Percentiles rank a stretch among this genome's conserved stretches.
These are phyloP conservation scores for Gymnocheta viridis DNA, from an alignment of 2,888 invertebrate species.

Conservation along the genomic window DNA sequence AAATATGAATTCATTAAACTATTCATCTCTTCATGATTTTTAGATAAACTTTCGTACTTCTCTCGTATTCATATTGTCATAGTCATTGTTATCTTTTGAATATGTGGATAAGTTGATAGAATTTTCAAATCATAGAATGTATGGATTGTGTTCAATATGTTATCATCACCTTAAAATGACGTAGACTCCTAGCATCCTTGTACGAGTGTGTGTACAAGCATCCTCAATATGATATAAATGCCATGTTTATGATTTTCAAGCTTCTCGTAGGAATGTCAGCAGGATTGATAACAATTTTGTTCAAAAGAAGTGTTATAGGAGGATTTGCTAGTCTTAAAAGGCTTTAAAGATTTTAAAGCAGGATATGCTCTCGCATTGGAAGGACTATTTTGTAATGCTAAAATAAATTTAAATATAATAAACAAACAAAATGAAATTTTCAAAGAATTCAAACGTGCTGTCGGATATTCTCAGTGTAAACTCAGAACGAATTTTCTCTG, in stretches of 20 bases:
- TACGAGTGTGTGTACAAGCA: not conserved
- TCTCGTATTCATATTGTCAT: not conserved
- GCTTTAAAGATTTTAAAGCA: not conserved
- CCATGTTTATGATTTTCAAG: not conserved
- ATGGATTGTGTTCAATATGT: not conserved
- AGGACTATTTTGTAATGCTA: no score
- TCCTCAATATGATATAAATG: not conserved
- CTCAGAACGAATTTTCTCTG: no score
- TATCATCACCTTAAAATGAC: not conserved
- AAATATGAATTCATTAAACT: no score
- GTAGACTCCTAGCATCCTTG: not conserved
- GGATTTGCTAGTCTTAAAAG: not conserved
- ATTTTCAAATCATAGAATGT: not conserved
- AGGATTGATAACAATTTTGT: not conserved
- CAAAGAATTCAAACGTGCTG: no score
- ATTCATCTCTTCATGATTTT: no score
- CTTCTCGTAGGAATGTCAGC: not conserved
- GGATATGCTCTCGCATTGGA: no score
- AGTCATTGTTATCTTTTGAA: not conserved
- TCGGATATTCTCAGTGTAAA: no score
- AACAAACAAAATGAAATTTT: no score
- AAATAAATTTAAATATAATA: no score
- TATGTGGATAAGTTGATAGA: not conserved
- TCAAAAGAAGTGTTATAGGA: not conserved
- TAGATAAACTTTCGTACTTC: not conserved